Evolutionary conservation across 2,888 invertebrate species (phyloP).

Genomic region (Deilephila elpenor): DNA sequence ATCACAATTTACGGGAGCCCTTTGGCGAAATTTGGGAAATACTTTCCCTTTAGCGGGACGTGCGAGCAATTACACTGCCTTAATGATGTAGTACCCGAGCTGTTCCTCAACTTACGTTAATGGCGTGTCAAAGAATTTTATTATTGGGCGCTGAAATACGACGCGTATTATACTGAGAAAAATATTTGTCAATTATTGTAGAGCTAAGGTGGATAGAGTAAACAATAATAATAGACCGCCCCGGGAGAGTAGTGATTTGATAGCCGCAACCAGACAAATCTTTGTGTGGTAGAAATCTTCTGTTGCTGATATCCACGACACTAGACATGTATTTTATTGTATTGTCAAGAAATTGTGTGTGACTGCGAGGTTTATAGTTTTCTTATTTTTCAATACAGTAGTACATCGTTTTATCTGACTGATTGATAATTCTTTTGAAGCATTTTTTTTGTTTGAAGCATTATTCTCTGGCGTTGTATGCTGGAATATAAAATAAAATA

Average conservation of each 20-base stretch:
- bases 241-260: background rate
- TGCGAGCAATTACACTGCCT: constrained; percentile 70
- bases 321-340: too few relatives aligned
- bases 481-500: too few relatives aligned
- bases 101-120: constrained; percentile 53
- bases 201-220: background rate
- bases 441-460: too few relatives aligned
- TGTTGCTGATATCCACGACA: too few relatives aligned
- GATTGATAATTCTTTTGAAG: too few relatives aligned
- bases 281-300: too few relatives aligned
- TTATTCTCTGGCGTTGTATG: too few relatives aligned
- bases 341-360: too few relatives aligned
- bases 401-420: too few relatives aligned
- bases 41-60: constrained; percentile 67
- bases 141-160: background rate
- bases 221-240: background rate
- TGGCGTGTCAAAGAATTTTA: constrained; percentile 58
- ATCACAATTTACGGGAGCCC: constrained; percentile 82
- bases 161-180: background rate
- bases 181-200: background rate
- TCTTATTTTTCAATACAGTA: too few relatives aligned
- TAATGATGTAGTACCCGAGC: constrained; percentile 66
- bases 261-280: too few relatives aligned
- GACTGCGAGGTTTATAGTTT: too few relatives aligned
- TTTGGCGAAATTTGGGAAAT: constrained; percentile 67